Evolutionary conservation across 2,113 vertebrate species (phyloP).

Genomic region (Cyphomyrus plagiostoma): DNA sequence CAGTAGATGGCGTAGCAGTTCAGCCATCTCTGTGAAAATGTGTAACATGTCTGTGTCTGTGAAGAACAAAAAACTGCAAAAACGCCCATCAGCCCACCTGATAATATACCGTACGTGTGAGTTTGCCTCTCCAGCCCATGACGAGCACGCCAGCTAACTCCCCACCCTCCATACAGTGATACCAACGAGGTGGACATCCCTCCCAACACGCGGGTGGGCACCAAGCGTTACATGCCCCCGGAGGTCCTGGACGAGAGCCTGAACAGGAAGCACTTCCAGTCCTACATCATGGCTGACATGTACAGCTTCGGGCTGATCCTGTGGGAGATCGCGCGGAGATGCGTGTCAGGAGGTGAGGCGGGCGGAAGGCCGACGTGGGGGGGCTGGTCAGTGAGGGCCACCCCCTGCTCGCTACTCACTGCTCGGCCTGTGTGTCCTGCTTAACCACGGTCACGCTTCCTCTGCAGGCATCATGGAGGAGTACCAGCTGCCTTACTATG

Average conservation of each 20-base stretch:
- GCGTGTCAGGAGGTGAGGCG: constrained; percentile 84
- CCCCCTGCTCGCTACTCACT: neutral
- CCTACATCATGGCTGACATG: constrained; percentile 98
- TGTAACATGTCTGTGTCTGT: neutral
- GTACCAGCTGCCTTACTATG: constrained; percentile 89
- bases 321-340: constrained; percentile 89
- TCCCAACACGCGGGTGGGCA: constrained; percentile 88
- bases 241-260: constrained; percentile 93
- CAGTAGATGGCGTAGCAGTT: neutral
- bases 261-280: constrained; percentile 90
- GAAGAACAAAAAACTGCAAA: neutral
- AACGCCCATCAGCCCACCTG: neutral
- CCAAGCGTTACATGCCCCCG: constrained; percentile 95
- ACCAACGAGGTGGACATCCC: constrained; percentile 96
- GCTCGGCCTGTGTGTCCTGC: neutral
- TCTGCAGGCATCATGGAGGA: constrained; percentile 86
- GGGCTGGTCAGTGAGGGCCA: neutral
- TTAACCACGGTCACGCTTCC: neutral
- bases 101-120: neutral
- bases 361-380: no score
- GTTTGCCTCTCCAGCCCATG: neutral
- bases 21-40: neutral
- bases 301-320: constrained; percentile 97
- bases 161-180: constrained; percentile 60
- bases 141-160: neutral